Percentiles rank a stretch among this genome's conserved stretches.
Evolutionary conservation across 2,797 vertebrate species (phyloP).

Genomic region (Taeniopygia guttata): DNA sequence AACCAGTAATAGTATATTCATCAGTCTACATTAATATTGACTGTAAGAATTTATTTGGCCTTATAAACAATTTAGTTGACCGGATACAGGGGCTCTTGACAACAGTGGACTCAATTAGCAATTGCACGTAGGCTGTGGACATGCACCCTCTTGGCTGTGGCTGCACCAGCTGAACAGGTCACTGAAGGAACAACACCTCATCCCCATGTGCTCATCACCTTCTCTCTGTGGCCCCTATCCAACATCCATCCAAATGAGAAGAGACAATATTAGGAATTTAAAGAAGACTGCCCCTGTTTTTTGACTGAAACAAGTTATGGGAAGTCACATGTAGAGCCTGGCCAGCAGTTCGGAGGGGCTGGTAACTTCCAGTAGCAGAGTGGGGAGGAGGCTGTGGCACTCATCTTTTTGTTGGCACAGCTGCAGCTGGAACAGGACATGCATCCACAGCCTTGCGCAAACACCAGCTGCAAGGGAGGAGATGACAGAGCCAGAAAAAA

Average conservation of each 20-base stretch:
- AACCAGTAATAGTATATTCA: neutral
- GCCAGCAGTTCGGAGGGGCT: neutral
- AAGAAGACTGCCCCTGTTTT: neutral
- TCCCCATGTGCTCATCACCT: fast-evolving
- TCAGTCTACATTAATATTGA: neutral
- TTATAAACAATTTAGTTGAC: neutral
- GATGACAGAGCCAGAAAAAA: neutral
- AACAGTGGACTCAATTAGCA: neutral
- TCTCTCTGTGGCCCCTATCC: no score
- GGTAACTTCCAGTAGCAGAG: neutral
- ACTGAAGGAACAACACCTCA: neutral
- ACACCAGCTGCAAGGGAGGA: neutral
- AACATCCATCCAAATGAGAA: neutral
- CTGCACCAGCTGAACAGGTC: neutral
- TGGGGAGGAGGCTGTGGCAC: neutral
- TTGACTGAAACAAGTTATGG: neutral
- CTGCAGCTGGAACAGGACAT: neutral
- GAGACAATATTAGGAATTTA: neutral
- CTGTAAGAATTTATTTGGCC: neutral
- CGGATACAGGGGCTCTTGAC: neutral
- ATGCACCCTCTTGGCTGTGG: neutral
- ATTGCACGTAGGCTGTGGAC: neutral
- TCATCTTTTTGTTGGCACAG: constrained; percentile 3
- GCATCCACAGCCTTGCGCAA: neutral
- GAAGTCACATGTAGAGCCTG: neutral